These are phyloP conservation scores for Clunio marinus DNA, from an alignment of 2,888 invertebrate genomes.

Conservation along the genomic window DNA sequence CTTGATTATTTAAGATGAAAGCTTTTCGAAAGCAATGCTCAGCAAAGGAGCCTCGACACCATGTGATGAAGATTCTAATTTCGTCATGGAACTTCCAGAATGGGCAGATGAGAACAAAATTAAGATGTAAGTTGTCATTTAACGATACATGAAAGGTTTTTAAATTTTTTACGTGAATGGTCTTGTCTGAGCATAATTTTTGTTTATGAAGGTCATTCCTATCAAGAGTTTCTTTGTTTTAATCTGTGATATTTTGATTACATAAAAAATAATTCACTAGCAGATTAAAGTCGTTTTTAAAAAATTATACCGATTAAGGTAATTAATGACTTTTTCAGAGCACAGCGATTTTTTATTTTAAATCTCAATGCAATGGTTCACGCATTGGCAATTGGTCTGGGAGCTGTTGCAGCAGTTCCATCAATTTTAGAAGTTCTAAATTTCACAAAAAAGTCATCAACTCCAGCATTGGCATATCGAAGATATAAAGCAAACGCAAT, in stretches of 20 bases:
- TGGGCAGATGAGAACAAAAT: background rate
- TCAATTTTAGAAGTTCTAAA: background rate
- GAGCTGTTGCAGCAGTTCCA: background rate
- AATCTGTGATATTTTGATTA: too few relatives aligned
- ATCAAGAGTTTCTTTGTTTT: too few relatives aligned
- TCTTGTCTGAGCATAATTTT: too few relatives aligned
- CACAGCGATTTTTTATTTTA: background rate
- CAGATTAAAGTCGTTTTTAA: too few relatives aligned
- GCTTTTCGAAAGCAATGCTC: background rate
- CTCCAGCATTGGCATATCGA: slow-evolving; percentile 16
- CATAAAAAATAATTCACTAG: too few relatives aligned
- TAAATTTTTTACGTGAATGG: too few relatives aligned
- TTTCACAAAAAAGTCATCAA: slow-evolving; percentile 19
- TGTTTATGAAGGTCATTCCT: too few relatives aligned
- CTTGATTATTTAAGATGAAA: slow-evolving; percentile 3
- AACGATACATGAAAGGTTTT: too few relatives aligned
- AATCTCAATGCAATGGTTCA: background rate
- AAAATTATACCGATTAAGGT: too few relatives aligned
- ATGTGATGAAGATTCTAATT: background rate
- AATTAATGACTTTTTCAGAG: too few relatives aligned
- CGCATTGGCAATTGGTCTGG: background rate
- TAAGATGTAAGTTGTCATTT: background rate
- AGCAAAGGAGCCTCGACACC: background rate
- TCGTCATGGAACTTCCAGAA: background rate
- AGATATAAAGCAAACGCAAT: background rate